Evolutionary conservation across 35 echinoderm and acorn worm species (phyloP).

Genomic region (Strongylocentrotus purpuratus): DNA sequence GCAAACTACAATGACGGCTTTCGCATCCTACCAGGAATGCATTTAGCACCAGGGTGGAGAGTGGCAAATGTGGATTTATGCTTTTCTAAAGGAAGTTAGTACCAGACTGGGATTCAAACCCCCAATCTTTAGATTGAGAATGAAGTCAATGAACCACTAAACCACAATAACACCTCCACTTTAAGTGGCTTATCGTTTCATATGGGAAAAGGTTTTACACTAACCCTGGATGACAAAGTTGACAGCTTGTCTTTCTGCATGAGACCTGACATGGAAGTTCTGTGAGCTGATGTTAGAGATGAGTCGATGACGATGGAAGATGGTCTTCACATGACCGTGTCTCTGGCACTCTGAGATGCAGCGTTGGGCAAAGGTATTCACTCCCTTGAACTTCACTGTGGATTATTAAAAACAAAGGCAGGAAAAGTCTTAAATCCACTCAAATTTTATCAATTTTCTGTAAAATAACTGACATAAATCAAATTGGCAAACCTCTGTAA

Average conservation of each 20-base stretch:
- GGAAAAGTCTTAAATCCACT: background rate
- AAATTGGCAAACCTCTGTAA: too few species aligned
- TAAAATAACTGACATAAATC: too few species aligned
- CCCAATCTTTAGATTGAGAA: too few species aligned
- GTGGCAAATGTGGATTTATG: too few species aligned
- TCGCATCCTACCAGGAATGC: too few species aligned
- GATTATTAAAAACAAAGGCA: background rate
- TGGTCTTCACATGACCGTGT: constrained; percentile 72
- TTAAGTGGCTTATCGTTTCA: too few species aligned
- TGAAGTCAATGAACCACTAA: too few species aligned
- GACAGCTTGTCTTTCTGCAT: constrained; percentile 94
- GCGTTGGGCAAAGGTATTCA: constrained; percentile 70
- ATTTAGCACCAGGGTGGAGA: too few species aligned
- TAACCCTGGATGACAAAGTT: constrained; percentile 96
- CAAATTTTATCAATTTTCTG: background rate
- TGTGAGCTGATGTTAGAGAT: constrained; percentile 69
- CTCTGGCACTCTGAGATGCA: constrained; percentile 68
- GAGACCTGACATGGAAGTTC: constrained; percentile 77
- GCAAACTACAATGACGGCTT: too few species aligned
- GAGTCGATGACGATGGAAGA: constrained; percentile 65
- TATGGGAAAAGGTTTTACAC: background rate
- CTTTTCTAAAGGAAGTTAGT: too few species aligned
- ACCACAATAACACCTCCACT: too few species aligned
- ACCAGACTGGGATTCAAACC: too few species aligned
- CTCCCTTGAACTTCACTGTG: constrained; percentile 60